These are phyloP conservation scores for Habropoda laboriosa DNA, from an alignment of 1,140 invertebrate genomes.

Conservation along the genomic window DNA sequence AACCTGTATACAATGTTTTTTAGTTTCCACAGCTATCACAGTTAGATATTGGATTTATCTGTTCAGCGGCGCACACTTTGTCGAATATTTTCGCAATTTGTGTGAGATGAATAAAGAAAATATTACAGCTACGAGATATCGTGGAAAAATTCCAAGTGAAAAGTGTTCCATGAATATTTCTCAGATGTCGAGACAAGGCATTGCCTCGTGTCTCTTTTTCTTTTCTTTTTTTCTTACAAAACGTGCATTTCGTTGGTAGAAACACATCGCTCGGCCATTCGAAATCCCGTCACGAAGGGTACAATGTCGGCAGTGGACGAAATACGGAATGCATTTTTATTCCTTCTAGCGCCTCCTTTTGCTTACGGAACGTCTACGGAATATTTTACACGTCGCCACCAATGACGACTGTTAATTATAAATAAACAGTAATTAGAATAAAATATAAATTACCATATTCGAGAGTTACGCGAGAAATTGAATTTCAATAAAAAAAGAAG, in stretches of 20 bases:
- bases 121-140: too few species aligned
- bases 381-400: conserved; percentile 1
- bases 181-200: background rate
- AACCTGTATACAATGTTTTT: too few species aligned
- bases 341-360: background rate
- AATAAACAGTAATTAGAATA: too few species aligned
- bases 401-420: background rate
- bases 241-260: background rate
- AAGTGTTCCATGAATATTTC: background rate
- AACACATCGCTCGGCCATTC: background rate
- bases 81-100: too few species aligned
- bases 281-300: conserved; percentile 7
- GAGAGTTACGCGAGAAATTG: too few species aligned
- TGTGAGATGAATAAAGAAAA: too few species aligned
- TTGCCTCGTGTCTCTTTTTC: background rate
- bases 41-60: too few species aligned
- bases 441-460: too few species aligned
- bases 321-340: conserved; percentile 35
- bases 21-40: too few species aligned
- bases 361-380: conserved; percentile 1
- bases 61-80: too few species aligned
- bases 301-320: conserved; percentile 8
- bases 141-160: background rate
- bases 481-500: too few species aligned
- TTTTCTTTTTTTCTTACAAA: background rate